Evolutionary conservation across 2,113 vertebrate genomes (phyloP).

Genomic region (Nycticryphes semicollaris): DNA sequence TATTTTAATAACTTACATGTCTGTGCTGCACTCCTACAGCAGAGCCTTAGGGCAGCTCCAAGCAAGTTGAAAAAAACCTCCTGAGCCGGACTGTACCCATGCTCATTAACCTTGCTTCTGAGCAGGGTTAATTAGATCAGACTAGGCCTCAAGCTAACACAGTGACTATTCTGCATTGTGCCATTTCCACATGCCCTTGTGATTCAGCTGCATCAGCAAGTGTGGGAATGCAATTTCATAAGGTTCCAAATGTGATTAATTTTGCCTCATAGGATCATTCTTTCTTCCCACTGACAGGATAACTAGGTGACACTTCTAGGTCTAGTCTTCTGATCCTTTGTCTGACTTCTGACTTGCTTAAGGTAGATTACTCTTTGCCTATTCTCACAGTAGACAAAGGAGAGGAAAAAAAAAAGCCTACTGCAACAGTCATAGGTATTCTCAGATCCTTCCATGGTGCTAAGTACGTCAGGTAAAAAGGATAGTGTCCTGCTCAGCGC

Average conservation of each 20-base stretch:
- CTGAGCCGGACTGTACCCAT: background rate
- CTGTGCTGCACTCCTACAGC: background rate
- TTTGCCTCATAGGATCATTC: background rate
- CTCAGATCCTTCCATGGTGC: background rate
- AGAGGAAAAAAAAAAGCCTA: background rate
- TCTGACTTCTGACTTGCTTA: background rate
- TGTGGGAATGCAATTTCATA: background rate
- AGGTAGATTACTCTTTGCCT: background rate
- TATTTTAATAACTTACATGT: background rate
- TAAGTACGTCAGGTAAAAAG: background rate
- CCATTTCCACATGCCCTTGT: background rate
- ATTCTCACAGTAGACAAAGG: background rate
- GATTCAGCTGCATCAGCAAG: background rate
- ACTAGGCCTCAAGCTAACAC: background rate
- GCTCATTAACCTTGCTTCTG: constrained; percentile 38
- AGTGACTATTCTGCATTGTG: background rate
- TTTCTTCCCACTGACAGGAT: background rate
- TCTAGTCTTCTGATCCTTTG: background rate
- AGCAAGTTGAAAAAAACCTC: background rate
- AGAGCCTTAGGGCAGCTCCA: constrained; percentile 16
- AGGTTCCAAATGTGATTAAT: background rate
- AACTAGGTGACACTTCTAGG: background rate
- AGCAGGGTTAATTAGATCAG: constrained; percentile 45
- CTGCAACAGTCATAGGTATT: background rate
- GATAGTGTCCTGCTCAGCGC: background rate